A percentile compares a stretch with the other conserved stretches of the same genome.
Conservation (phyloP, 1,140 invertebrate species). For the Melitaea cinxia region DNA sequence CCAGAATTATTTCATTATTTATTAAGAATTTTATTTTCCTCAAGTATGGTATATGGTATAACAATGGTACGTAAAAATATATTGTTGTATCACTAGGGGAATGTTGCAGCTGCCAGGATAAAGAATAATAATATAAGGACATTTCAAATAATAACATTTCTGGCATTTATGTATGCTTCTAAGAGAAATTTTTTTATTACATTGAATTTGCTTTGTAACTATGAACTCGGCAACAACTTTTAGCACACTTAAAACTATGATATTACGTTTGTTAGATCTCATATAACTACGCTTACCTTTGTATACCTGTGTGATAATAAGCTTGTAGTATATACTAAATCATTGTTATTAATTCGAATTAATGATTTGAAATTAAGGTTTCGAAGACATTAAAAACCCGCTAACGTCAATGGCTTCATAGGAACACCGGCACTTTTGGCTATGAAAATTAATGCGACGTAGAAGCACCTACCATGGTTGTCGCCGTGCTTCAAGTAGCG, state of each 20-base stretch:
- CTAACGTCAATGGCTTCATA: neutral
- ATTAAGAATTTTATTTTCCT: too few relatives aligned
- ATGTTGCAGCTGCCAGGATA: neutral
- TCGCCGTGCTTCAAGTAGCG: slow-evolving; percentile 7
- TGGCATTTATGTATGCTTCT: too few relatives aligned
- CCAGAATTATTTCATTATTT: too few relatives aligned
- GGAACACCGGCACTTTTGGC: slow-evolving; percentile 10
- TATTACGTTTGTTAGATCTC: neutral
- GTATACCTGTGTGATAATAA: neutral
- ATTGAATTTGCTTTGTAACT: too few relatives aligned
- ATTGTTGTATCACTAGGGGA: neutral
- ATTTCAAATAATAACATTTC: neutral
- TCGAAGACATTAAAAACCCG: neutral
- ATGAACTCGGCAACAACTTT: too few relatives aligned
- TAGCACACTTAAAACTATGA: neutral
- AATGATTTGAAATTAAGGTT: neutral
- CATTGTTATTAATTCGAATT: neutral
- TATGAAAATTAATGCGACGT: slow-evolving; percentile 10
- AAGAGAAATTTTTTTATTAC: too few relatives aligned
- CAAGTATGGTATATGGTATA: too few relatives aligned
- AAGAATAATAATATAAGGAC: neutral
- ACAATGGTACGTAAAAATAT: neutral
- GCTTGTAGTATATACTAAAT: neutral
- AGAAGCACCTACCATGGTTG: slow-evolving; percentile 10
- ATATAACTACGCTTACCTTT: neutral